A percentile compares a stretch with the other conserved stretches of the same genome.
phyloP scores from a whole-genome alignment of 2,113 vertebrate genomes.

The Xenopus laevis region DNA sequence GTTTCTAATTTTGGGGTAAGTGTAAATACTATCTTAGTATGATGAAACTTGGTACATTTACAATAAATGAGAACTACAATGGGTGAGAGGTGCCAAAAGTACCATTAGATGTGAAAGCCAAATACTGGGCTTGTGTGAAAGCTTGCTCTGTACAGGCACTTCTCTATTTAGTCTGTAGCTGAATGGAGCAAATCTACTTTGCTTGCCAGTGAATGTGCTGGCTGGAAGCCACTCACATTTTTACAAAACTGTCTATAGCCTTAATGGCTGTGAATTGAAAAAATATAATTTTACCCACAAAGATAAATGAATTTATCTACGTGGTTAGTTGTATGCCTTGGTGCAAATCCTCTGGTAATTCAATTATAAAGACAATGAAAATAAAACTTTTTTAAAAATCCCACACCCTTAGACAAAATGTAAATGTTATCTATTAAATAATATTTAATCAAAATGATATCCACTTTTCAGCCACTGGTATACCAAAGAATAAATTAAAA shows the following conservation, averaged over 20 bases:
- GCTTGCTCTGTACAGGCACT: slow-evolving; percentile 18
- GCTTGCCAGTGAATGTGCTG: slow-evolving; percentile 31
- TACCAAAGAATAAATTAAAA: too few relatives aligned
- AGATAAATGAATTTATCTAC: slow-evolving; percentile 29
- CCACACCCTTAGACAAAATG: too few relatives aligned
- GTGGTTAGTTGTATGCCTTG: slow-evolving; percentile 21
- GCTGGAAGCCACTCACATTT: slow-evolving; percentile 31
- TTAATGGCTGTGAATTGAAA: slow-evolving; percentile 31
- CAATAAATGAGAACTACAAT: slow-evolving; percentile 5
- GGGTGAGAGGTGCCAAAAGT: slow-evolving; percentile 38
- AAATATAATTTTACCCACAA: slow-evolving; percentile 33
- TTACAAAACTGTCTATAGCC: slow-evolving; percentile 39
- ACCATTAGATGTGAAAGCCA: slow-evolving; percentile 31
- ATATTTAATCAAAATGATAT: too few relatives aligned
- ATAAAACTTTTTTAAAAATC: too few relatives aligned
- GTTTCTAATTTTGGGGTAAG: too few relatives aligned
- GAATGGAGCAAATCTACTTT: slow-evolving; percentile 22
- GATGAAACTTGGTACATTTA: too few relatives aligned
- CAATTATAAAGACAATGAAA: neutral
- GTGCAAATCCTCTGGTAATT: slow-evolving; percentile 14
- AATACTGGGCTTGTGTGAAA: slow-evolving; percentile 18
- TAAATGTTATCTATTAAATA: too few relatives aligned
- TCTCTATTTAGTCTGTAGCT: slow-evolving; percentile 27
- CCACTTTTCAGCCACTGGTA: too few relatives aligned
- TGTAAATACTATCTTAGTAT: too few relatives aligned